Conservation (phyloP, 2,888 invertebrate species). For the Eilema depressum region DNA sequence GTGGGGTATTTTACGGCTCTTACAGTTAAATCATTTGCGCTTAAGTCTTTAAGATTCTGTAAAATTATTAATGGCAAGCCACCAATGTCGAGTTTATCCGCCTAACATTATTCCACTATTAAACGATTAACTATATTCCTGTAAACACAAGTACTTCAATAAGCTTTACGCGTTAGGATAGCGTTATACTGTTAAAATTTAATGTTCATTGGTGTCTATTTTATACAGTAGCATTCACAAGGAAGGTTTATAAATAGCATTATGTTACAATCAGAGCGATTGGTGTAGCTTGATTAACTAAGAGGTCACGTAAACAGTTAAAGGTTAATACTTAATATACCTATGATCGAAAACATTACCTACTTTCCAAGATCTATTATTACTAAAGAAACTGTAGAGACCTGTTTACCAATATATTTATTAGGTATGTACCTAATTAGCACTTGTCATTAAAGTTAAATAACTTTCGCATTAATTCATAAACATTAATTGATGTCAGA, state of each 20-base stretch:
- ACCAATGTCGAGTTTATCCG: neutral
- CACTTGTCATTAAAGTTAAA: neutral
- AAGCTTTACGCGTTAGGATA: slow-evolving; percentile 14
- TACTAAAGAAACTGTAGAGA: neutral
- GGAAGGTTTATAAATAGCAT: slow-evolving; percentile 26
- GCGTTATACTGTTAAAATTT: slow-evolving; percentile 21
- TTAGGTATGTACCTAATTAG: neutral
- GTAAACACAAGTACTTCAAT: slow-evolving; percentile 6
- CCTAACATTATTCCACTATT: neutral
- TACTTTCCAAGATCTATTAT: neutral
- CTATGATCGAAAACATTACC: neutral
- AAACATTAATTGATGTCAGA: neutral
- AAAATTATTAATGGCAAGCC: neutral
- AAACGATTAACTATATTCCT: no score
- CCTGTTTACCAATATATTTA: neutral
- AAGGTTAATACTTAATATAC: neutral
- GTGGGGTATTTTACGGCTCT: neutral
- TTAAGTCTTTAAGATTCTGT: neutral
- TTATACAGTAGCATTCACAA: slow-evolving; percentile 21
- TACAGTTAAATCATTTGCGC: neutral
- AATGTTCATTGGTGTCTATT: slow-evolving; percentile 10
- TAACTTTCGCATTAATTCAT: neutral
- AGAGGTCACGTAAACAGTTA: slow-evolving; percentile 19
- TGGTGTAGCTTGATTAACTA: slow-evolving; percentile 42
- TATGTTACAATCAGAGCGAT: slow-evolving; percentile 22